Base-by-base conservation (phyloP, 2,888 invertebrate species). In the Argyra leucocephala region DNA sequence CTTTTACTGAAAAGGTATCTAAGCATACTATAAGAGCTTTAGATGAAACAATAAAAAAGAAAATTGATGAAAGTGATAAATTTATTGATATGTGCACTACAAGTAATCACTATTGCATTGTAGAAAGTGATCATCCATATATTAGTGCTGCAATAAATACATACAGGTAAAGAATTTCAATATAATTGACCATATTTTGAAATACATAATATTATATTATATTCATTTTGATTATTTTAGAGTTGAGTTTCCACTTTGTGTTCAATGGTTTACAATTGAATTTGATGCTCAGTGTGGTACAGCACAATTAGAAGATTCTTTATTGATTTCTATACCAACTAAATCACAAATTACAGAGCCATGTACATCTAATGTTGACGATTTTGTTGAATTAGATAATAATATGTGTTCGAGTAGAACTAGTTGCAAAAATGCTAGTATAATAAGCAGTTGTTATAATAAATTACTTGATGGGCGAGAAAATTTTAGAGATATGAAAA, bases 71-170 rank as follows among this genome's bases (percentile, higher is more conserved):
- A 57, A 69, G 69, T 59, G 76, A 76, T 63, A 74, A 66, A 69
- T 76, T 64, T 72, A 74, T 66, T 15, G 69, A 71, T 64, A 73
- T 74, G 21, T 76, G 78, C 63, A 93, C 92, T 26, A 91, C 93
- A 1, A 90, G 92, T 67, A 88, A 89, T 74, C 91, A 92, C 80
- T 95, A 93, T 76, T 90, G 93, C 5, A 88, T 93, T 83, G 87
- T 96, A 1, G 97, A 98, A 81, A 96, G 96, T 76, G 95, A 96
- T 58, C 98, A 98, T 82, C 98, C 98, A 0, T 98, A 98, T 80
- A 91, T 91, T 78, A 89, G 93, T 58, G 89, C 94, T 1, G 85
- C 89, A 22, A 89, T 95, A 37, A 87, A 89, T 58, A 91, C 92
- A 75, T 93, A 90, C 79, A 86, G 88, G 88, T 90, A 78, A 66